phyloP scores from a whole-genome alignment of 2,113 vertebrate genomes.

The Strix uralensis region DNA sequence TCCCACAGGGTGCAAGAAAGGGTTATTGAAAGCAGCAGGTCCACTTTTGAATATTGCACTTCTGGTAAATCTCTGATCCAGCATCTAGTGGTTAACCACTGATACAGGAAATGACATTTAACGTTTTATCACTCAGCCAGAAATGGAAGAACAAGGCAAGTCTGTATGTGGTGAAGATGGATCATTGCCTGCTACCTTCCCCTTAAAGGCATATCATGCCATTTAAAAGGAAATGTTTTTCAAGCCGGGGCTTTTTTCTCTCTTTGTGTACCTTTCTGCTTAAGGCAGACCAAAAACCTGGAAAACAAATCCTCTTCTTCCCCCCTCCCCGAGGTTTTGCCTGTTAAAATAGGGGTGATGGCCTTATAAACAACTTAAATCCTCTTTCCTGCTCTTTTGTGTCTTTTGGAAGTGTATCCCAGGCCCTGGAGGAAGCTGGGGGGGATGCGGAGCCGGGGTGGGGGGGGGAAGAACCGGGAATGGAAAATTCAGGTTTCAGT shows the following conservation, averaged over 20 bases:
- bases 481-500: not conserved
- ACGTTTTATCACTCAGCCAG: slow-evolving; percentile 77
- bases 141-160: slow-evolving; percentile 77
- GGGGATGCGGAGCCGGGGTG: not conserved
- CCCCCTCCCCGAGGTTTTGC: not conserved
- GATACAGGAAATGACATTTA: slow-evolving; percentile 82
- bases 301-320: slow-evolving; percentile 16
- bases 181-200: slow-evolving; percentile 65
- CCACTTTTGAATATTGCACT: slow-evolving; percentile 70
- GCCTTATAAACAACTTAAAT: slow-evolving; percentile 23
- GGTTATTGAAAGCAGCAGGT: slow-evolving; percentile 72
- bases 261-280: slow-evolving; percentile 5
- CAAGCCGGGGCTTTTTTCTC: not conserved
- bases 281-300: not conserved
- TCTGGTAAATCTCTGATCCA: slow-evolving; percentile 80
- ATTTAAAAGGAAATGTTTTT: slow-evolving; percentile 33
- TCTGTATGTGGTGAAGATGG: slow-evolving; percentile 71
- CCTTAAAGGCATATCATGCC: slow-evolving; percentile 67
- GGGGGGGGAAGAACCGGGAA: not conserved
- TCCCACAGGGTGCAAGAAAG: slow-evolving; percentile 71
- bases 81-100: slow-evolving; percentile 78
- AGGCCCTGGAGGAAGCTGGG: not conserved
- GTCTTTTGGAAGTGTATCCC: slow-evolving; percentile 20
- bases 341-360: not conserved
- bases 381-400: slow-evolving; percentile 32